A percentile compares a stretch with the other conserved stretches of the same genome.
Evolutionary conservation across 2,113 vertebrate species (phyloP).

Genomic region (Nyctereutes procyonoides): DNA sequence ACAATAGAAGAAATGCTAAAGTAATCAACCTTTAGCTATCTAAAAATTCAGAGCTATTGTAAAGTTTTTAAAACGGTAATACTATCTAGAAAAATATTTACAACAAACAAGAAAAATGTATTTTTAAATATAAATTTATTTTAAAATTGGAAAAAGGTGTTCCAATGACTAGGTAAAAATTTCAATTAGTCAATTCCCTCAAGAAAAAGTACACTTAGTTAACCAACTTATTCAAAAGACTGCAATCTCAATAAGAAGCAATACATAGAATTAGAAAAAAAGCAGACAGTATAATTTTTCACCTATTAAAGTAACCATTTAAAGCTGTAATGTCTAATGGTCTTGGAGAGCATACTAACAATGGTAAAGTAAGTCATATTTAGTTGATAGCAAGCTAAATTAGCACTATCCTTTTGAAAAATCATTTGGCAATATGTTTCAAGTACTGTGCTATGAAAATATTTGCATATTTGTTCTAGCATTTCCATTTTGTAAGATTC

Average conservation of each 20-base stretch:
- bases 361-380: neutral
- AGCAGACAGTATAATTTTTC: neutral
- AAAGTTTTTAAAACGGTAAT: neutral
- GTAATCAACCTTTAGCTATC: neutral
- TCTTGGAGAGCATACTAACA: neutral
- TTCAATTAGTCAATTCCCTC: neutral
- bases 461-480: neutral
- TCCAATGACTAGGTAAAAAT: neutral
- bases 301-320: neutral
- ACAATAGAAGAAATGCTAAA: neutral
- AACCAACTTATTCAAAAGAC: neutral
- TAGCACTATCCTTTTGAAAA: neutral
- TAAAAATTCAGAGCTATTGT: neutral
- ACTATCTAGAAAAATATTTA: neutral
- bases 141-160: neutral
- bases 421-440: neutral
- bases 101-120: slow-evolving; percentile 7
- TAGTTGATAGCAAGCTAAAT: neutral
- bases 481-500: neutral
- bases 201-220: neutral
- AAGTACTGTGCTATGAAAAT: neutral
- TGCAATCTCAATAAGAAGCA: neutral
- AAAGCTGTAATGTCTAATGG: neutral
- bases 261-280: slow-evolving; percentile 11
- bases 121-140: neutral